These are phyloP conservation scores for Eulithis prunata DNA, from an alignment of 2,888 invertebrate genomes.

Conservation along the genomic window DNA sequence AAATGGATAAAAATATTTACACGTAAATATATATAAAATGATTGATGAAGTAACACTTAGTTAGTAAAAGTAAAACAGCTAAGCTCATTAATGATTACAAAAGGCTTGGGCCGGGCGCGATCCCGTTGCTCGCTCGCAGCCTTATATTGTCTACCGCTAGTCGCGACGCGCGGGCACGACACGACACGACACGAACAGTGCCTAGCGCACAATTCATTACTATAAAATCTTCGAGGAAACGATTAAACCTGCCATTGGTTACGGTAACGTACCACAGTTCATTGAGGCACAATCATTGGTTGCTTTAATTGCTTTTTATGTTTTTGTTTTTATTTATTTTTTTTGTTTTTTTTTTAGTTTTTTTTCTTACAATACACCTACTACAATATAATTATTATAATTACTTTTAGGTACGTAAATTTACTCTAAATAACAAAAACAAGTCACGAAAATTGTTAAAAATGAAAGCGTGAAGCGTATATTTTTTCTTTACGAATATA, in stretches of 20 bases:
- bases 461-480: constrained; percentile 84
- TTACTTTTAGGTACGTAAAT: constrained; percentile 84
- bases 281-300: constrained; percentile 85
- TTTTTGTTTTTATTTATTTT: constrained; percentile 59
- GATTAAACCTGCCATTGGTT: constrained; percentile 80
- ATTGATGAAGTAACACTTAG: constrained; percentile 83
- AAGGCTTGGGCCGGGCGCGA: constrained; percentile 75
- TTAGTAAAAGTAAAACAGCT: constrained; percentile 83
- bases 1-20: constrained; percentile 82
- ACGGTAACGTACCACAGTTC: constrained; percentile 85
- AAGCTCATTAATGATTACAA: constrained; percentile 83
- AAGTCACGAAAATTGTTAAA: constrained; percentile 82
- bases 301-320: constrained; percentile 80
- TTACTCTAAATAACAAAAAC: constrained; percentile 84
- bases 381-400: constrained; percentile 82
- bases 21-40: constrained; percentile 80
- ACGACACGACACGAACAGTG: constrained; percentile 30
- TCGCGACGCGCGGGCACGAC: constrained; percentile 41
- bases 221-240: constrained; percentile 71
- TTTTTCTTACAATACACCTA: constrained; percentile 65
- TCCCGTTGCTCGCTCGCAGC: constrained; percentile 61
- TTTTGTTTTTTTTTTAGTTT: constrained; percentile 59
- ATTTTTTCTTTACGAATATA: constrained; percentile 79
- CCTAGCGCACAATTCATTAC: constrained; percentile 72
- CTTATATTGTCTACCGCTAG: constrained; percentile 70